Percentiles rank a stretch among this genome's conserved stretches.
Conservation (phyloP, 2,888 invertebrate genomes). For the Stenichneumon culpator region DNA sequence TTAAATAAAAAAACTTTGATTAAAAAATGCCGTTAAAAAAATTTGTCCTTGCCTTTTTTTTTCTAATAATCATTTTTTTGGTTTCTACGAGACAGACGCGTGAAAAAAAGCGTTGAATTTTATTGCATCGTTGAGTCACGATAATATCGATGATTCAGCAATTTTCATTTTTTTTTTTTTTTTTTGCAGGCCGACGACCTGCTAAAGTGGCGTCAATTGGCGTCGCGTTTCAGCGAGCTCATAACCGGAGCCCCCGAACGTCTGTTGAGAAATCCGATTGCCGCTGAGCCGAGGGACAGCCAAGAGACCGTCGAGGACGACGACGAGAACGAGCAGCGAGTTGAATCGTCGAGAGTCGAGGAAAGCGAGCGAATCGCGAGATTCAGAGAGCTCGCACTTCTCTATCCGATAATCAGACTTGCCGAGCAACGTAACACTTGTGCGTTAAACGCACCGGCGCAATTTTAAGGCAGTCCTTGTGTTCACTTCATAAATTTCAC, state of each 20-base stretch:
- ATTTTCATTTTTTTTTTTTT: background rate
- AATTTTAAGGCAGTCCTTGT: too few relatives aligned
- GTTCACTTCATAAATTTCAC: too few relatives aligned
- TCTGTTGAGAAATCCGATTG: constrained; percentile 60
- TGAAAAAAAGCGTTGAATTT: background rate
- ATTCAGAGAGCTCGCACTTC: constrained; percentile 68
- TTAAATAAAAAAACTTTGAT: too few relatives aligned
- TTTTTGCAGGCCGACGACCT: constrained; percentile 74
- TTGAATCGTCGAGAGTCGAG: constrained; percentile 35
- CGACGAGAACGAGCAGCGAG: constrained; percentile 36
- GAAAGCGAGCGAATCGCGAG: constrained; percentile 65
- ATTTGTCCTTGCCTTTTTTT: background rate
- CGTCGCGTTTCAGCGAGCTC: constrained; percentile 78
- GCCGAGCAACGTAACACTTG: constrained; percentile 68
- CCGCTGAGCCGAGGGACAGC: background rate
- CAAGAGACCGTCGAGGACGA: constrained; percentile 56
- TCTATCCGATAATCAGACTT: constrained; percentile 72
- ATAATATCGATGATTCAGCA: background rate
- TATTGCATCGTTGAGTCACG: background rate
- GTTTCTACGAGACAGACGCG: too few relatives aligned
- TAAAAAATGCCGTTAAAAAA: too few relatives aligned
- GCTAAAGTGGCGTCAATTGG: constrained; percentile 78
- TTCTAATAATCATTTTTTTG: background rate
- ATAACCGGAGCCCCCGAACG: constrained; percentile 78
- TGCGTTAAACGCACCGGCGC: constrained; percentile 49